Percentiles rank a stretch among this genome's conserved stretches.
These are phyloP conservation scores for Odontesthes bonariensis DNA, from an alignment of 2,113 vertebrate genomes.

Conservation along the genomic window DNA sequence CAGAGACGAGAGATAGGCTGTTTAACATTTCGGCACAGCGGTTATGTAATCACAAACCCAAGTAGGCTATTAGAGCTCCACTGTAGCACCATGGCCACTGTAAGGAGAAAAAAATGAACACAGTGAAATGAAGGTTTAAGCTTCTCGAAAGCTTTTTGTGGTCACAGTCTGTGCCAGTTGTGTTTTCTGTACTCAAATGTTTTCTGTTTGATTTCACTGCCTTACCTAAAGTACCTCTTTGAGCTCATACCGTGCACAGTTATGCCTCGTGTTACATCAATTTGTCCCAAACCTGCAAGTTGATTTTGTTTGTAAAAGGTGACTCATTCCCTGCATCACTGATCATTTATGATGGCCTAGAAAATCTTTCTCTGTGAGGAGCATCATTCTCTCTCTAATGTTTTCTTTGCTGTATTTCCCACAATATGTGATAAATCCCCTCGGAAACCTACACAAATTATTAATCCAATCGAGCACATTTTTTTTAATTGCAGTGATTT, in stretches of 20 bases:
- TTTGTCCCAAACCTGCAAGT: constrained; percentile 36
- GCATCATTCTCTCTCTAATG: not conserved
- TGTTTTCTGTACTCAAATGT: not conserved
- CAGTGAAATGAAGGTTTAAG: constrained; percentile 5
- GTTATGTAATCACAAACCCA: constrained; percentile 62
- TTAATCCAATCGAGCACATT: constrained; percentile 30
- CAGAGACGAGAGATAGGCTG: constrained; percentile 28
- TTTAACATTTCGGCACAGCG: constrained; percentile 41
- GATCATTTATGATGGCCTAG: constrained; percentile 55
- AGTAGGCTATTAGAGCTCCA: constrained; percentile 29
- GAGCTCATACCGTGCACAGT: constrained; percentile 10
- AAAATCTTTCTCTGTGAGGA: constrained; percentile 50
- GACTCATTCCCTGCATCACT: constrained; percentile 32
- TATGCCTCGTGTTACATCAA: constrained; percentile 11
- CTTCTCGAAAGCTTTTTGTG: constrained; percentile 19
- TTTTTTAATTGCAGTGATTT: too few relatives aligned
- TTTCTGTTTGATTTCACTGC: not conserved
- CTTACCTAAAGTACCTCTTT: not conserved
- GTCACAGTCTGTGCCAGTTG: not conserved
- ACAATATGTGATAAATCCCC: constrained; percentile 2
- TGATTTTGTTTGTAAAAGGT: constrained; percentile 35
- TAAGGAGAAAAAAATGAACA: constrained; percentile 1
- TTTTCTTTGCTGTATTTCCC: not conserved
- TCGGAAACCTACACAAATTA: constrained; percentile 16
- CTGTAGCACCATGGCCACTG: constrained; percentile 15